Evolutionary conservation across 2,113 vertebrate species (phyloP), one percentile per base, ranked within the genome.

Genomic region (Daphoenositta chrysoptera): DNA sequence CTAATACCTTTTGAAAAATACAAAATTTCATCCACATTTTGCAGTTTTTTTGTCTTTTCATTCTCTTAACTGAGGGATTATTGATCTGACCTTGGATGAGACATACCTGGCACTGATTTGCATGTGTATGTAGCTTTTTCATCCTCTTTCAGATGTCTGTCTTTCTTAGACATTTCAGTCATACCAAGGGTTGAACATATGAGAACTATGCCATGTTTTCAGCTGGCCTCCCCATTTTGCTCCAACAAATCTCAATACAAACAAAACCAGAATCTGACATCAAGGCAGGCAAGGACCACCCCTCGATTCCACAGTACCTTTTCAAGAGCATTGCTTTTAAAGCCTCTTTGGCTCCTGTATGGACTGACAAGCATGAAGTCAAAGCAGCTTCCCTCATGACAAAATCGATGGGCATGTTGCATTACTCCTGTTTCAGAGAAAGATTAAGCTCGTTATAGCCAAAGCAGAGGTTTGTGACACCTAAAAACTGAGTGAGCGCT

Each of bases 401-500:
- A 65, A 40, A 64, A 91, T 26, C 26, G 5, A 27, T 8, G 4
- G 7, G 24, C 6, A 42, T 50, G 31, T 61, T 73, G 31, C 18
- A 28, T 44, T 37, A 69, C 10, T 89, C 13, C 33, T 60, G 6
- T 56, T 35, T 40, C n/a, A 57, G 23, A 54, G n/a, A 63, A 76
- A 51, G 13, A 77, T 57, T 31, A 76, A 64, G 3, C 9, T 91
- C 0, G 0, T 8, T n/a, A 16, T 31, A 69, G 16, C 6, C 16
- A 81, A 69, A 87, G 21, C 44, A 83, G 71, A 80, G 63, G 17
- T 60, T 56, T 73, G 10, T 51, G 16, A 60, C 35, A 47, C 22
- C 7, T 60, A 44, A 24, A 91, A 91, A 80, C 4, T 33, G 16
- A 56, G 18, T 33, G 10, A 3, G 1, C 5, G 18, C 15, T 71